phyloP scores from a whole-genome alignment of 2,113 vertebrate species.

The Dicerorhinus sumatrensis region DNA sequence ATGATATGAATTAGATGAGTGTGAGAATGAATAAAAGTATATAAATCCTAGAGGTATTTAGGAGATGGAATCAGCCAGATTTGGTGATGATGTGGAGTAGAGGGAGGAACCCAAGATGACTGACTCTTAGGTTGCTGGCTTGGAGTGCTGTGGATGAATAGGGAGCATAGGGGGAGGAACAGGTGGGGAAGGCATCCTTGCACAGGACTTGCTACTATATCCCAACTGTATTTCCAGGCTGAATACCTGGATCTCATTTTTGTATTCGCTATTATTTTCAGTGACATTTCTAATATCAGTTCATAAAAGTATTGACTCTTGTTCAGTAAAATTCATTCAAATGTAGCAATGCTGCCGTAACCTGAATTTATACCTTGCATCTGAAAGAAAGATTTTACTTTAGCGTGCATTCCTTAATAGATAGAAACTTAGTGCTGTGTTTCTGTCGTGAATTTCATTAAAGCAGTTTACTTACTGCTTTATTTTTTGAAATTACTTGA shows the following conservation, averaged over 20 bases:
- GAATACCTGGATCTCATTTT: background rate
- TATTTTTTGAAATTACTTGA: slow-evolving; percentile 31
- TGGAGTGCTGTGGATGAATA: background rate
- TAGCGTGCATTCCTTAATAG: background rate
- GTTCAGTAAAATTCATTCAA: background rate
- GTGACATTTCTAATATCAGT: background rate
- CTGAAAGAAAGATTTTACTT: slow-evolving; percentile 42
- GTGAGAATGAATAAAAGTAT: background rate
- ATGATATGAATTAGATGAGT: background rate
- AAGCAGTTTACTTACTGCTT: slow-evolving; percentile 10
- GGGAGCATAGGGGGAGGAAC: background rate
- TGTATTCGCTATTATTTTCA: background rate
- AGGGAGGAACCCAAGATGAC: background rate
- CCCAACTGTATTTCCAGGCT: background rate
- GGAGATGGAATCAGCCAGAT: background rate
- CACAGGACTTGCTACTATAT: background rate
- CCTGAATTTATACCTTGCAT: background rate
- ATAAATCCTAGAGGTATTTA: background rate
- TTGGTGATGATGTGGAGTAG: background rate
- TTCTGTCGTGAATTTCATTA: background rate
- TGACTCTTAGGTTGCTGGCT: background rate
- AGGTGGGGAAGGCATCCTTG: background rate
- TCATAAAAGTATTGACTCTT: background rate
- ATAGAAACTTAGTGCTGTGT: slow-evolving; percentile 10
- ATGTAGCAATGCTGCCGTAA: background rate